A percentile compares a stretch with the other conserved stretches of the same genome.
These are phyloP conservation scores for Prionace glauca DNA, from an alignment of 2,797 vertebrate species.

Conservation along the genomic window DNA sequence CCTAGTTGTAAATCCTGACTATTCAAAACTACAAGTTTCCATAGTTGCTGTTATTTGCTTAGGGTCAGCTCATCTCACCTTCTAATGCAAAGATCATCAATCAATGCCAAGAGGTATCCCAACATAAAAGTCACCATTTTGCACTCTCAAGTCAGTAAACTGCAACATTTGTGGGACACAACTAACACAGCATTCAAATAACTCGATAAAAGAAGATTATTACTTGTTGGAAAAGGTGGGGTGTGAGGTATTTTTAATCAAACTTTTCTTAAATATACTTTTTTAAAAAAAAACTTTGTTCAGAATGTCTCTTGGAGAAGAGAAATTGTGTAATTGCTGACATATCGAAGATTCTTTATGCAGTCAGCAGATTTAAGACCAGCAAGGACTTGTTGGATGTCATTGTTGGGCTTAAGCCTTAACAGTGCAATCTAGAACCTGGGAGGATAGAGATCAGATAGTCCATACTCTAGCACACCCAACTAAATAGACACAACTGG, in stretches of 20 bases:
- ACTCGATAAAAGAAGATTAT: neutral
- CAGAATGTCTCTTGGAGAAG: neutral
- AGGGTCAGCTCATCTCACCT: constrained; percentile 60
- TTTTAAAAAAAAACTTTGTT: neutral
- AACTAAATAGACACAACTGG: neutral
- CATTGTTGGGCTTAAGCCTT: neutral
- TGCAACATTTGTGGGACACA: neutral
- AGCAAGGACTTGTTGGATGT: too few species aligned
- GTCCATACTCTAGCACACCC: neutral
- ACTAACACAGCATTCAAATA: constrained; percentile 10
- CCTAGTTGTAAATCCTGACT: constrained; percentile 57
- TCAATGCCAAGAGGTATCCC: constrained; percentile 50
- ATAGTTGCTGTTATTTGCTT: constrained; percentile 56
- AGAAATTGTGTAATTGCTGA: neutral
- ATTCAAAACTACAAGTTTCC: constrained; percentile 55
- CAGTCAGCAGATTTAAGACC: neutral
- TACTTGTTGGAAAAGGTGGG: neutral
- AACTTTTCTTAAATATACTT: neutral
- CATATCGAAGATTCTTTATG: too few species aligned
- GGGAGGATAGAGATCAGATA: neutral
- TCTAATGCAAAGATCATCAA: constrained; percentile 53
- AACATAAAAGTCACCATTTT: constrained; percentile 14
- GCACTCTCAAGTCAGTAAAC: neutral
- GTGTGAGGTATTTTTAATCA: neutral
- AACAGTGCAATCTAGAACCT: neutral